phyloP scores from a whole-genome alignment of 1,140 invertebrate species.

The Phenacoccus solenopsis region DNA sequence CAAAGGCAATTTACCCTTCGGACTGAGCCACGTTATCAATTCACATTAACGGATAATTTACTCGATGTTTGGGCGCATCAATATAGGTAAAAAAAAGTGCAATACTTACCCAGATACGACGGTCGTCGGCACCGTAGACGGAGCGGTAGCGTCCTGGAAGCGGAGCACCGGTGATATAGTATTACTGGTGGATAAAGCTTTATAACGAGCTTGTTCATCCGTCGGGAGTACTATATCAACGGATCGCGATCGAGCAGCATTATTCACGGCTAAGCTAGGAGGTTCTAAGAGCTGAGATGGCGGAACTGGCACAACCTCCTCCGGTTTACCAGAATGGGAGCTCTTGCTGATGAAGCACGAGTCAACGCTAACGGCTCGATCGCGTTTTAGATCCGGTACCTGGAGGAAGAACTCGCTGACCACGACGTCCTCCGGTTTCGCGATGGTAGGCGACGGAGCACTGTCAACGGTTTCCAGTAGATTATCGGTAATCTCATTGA shows the following conservation, averaged over 20 bases:
- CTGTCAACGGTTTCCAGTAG: constrained; percentile 34
- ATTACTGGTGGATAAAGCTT: constrained; percentile 42
- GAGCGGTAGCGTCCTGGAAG: constrained; percentile 16
- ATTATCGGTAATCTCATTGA: constrained; percentile 38
- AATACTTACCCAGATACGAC: constrained; percentile 18
- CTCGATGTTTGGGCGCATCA: no score
- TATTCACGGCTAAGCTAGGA: constrained; percentile 27
- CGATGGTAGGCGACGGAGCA: constrained; percentile 18
- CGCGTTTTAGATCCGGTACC: constrained; percentile 65
- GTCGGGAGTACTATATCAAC: constrained; percentile 84
- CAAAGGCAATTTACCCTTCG: not conserved
- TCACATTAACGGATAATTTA: not conserved
- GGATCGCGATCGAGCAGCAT: constrained; percentile 62
- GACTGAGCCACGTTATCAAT: no score
- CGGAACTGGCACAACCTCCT: constrained; percentile 51
- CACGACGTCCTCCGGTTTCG: constrained; percentile 31
- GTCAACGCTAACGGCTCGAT: constrained; percentile 70
- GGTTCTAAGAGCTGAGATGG: constrained; percentile 36
- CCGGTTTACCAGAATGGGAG: constrained; percentile 47
- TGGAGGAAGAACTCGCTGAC: constrained; percentile 63
- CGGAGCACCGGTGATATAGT: constrained; percentile 18
- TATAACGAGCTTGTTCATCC: constrained; percentile 67
- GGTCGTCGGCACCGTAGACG: not conserved
- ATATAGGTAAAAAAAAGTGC: not conserved
- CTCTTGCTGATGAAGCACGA: constrained; percentile 64